phyloP scores from a whole-genome alignment of 2,888 invertebrate species.

The Hypselothyrea guttata region DNA sequence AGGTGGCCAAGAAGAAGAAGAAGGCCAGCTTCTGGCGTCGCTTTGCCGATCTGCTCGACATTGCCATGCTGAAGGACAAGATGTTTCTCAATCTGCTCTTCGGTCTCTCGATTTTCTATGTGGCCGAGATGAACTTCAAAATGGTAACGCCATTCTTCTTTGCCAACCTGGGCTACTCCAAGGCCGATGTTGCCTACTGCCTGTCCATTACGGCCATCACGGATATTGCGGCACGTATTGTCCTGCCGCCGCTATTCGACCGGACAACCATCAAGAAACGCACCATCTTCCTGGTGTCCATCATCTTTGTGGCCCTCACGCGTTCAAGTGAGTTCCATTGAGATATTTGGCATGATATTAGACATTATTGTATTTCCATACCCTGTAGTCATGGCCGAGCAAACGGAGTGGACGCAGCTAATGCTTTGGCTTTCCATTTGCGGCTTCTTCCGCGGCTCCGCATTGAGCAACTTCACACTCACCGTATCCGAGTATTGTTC shows the following conservation, averaged over 20 bases:
- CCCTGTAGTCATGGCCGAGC: conserved; percentile 87
- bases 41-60: conserved; percentile 87
- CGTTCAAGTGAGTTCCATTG: conserved; percentile 86
- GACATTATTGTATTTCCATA: not conserved
- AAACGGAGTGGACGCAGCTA: conserved; percentile 87
- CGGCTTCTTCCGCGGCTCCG: conserved; percentile 90
- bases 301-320: conserved; percentile 87
- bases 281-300: conserved; percentile 88
- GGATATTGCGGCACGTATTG: conserved; percentile 88
- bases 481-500: conserved; percentile 91
- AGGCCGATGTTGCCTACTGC: conserved; percentile 88
- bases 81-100: conserved; percentile 88
- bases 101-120: conserved; percentile 88
- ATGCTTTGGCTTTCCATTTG: conserved; percentile 89
- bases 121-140: conserved; percentile 89
- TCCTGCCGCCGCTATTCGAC: conserved; percentile 89
- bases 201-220: conserved; percentile 89
- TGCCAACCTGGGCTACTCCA: conserved; percentile 85
- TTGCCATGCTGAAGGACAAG: conserved; percentile 88
- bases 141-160: conserved; percentile 89
- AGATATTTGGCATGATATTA: not conserved
- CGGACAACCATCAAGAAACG: conserved; percentile 87
- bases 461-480: conserved; percentile 89
- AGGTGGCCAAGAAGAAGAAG: conserved; percentile 60
- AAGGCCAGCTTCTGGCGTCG: conserved; percentile 83